Evolutionary conservation across 1,140 invertebrate genomes (phyloP).

Genomic region (Calosoma granatense): DNA sequence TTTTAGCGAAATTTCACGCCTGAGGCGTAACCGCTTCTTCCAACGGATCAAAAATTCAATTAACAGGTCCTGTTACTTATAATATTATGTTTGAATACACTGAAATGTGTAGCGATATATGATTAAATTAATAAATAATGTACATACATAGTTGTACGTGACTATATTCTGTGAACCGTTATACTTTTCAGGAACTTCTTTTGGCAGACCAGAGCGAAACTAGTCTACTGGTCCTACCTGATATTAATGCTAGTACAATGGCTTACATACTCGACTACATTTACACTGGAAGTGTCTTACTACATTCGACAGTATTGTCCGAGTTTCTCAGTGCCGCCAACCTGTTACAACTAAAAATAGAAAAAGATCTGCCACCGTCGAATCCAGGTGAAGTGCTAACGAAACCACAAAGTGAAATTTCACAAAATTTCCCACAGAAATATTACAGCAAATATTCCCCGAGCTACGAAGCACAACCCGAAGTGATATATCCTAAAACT

Average conservation of each 20-base stretch:
- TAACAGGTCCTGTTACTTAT: too few relatives aligned
- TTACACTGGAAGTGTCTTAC: slow-evolving; percentile 27
- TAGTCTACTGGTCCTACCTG: slow-evolving; percentile 28
- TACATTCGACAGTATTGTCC: slow-evolving; percentile 21
- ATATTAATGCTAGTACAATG: slow-evolving; percentile 26
- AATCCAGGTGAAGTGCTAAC: neutral
- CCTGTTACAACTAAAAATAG: slow-evolving; percentile 24
- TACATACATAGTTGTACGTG: too few relatives aligned
- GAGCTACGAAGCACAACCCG: neutral
- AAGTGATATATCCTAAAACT: neutral
- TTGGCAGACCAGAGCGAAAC: slow-evolving; percentile 20
- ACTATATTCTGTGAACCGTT: too few relatives aligned
- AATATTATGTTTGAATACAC: too few relatives aligned
- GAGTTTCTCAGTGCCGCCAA: slow-evolving; percentile 26
- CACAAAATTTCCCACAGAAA: neutral
- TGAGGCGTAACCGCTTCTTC: too few relatives aligned
- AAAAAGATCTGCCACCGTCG: slow-evolving; percentile 13
- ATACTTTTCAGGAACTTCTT: slow-evolving; percentile 28
- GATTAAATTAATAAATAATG: too few relatives aligned
- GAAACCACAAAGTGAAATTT: neutral
- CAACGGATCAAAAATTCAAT: too few relatives aligned
- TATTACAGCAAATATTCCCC: neutral
- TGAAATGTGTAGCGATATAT: too few relatives aligned
- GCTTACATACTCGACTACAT: slow-evolving; percentile 33
- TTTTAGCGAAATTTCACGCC: too few relatives aligned